These are phyloP conservation scores for Itoplectis maculator DNA, from an alignment of 2,888 invertebrate species.

Conservation along the genomic window DNA sequence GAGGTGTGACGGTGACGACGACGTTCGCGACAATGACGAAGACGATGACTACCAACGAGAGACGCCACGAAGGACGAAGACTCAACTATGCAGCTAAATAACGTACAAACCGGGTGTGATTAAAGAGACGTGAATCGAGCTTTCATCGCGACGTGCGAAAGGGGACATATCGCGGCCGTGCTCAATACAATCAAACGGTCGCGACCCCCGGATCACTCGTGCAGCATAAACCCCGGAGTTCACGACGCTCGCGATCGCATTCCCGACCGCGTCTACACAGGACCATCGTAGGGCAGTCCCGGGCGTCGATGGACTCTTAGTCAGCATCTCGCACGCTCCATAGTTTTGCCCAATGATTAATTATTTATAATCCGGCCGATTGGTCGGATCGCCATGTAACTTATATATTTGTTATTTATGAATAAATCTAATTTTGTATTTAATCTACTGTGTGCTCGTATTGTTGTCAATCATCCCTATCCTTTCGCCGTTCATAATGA, in stretches of 20 bases:
- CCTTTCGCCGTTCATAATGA: conserved; percentile 46
- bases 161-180: conserved; percentile 46
- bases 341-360: conserved; percentile 78
- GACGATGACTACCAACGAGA: conserved; percentile 14
- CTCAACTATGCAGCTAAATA: conserved; percentile 45
- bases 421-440: conserved; percentile 76
- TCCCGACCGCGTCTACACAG: conserved; percentile 42
- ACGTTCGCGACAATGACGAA: conserved; percentile 2
- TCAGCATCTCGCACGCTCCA: conserved; percentile 75
- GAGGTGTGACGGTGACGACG: background rate
- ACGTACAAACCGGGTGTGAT: conserved; percentile 57
- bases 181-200: conserved; percentile 31
- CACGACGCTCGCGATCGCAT: conserved; percentile 51
- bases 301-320: conserved; percentile 74
- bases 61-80: conserved; percentile 49
- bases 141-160: conserved; percentile 39
- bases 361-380: conserved; percentile 76
- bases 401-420: conserved; percentile 82
- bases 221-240: conserved; percentile 61
- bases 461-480: conserved; percentile 9
- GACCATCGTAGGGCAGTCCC: conserved; percentile 25
- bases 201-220: conserved; percentile 64
- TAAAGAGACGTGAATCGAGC: conserved; percentile 53
- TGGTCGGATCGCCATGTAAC: conserved; percentile 77
- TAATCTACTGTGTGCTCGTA: conserved; percentile 64